phyloP scores from a whole-genome alignment of 2,113 vertebrate species.

The Microcebus griseorufus region DNA sequence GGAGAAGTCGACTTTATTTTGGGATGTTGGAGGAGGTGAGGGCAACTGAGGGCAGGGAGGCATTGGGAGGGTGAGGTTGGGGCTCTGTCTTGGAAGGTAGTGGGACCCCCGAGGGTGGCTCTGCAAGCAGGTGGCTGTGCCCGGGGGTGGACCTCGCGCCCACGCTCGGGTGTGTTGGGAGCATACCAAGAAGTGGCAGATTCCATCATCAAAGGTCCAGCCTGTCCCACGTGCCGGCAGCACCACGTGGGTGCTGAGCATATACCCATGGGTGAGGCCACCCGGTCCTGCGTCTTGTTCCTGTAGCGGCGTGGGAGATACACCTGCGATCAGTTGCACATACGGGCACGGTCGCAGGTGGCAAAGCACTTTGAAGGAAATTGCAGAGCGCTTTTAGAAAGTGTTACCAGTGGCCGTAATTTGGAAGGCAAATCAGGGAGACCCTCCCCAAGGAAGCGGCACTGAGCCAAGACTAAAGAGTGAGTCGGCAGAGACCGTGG shows the following conservation, averaged over 20 bases:
- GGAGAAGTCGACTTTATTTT: not conserved
- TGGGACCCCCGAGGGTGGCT: not conserved
- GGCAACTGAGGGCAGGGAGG: not conserved
- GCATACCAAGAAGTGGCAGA: accelerated
- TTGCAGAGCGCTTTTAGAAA: not conserved
- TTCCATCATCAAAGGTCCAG: not conserved
- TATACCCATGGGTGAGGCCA: accelerated
- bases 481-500: not conserved
- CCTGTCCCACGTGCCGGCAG: accelerated
- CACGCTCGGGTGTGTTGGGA: accelerated
- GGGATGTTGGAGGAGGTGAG: not conserved
- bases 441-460: not conserved
- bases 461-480: not conserved
- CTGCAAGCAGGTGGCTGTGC: no score
- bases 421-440: not conserved
- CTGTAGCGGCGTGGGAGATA: not conserved
- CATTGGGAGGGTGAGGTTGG: not conserved
- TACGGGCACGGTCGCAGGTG: accelerated
- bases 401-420: not conserved
- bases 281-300: no score
- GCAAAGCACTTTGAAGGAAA: not conserved
- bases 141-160: not conserved
- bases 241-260: not conserved
- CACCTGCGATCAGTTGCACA: not conserved
- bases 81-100: not conserved